A percentile compares a stretch with the other conserved stretches of the same genome.
Evolutionary conservation across 1,140 invertebrate species (phyloP).

Genomic region (Sitophilus oryzae): DNA sequence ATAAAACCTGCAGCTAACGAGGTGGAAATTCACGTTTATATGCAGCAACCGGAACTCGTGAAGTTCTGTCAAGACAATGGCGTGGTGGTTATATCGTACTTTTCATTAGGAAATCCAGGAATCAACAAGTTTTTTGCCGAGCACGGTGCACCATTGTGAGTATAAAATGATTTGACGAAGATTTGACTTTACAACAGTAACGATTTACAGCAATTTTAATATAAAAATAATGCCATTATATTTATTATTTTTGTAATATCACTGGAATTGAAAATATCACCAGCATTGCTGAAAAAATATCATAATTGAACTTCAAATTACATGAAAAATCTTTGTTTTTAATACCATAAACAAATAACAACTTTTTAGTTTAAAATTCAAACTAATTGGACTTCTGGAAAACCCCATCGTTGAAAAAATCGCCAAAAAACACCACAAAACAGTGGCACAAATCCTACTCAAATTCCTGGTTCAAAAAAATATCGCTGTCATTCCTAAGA

Average conservation of each 20-base stretch:
- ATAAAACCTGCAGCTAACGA: slow-evolving; percentile 66
- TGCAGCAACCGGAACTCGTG: slow-evolving; percentile 70
- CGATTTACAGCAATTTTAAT: no score
- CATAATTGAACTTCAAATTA: no score
- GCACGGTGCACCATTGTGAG: not conserved
- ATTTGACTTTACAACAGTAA: no score
- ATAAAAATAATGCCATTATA: no score
- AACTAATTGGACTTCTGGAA: slow-evolving; percentile 61
- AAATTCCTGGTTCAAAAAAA: slow-evolving; percentile 67
- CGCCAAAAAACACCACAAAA: slow-evolving; percentile 62
- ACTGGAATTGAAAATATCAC: no score
- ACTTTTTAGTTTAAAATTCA: slow-evolving; percentile 35
- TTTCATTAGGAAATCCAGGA: slow-evolving; percentile 68
- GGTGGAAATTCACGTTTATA: slow-evolving; percentile 74
- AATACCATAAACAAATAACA: no score
- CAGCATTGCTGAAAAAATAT: no score
- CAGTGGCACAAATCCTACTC: slow-evolving; percentile 72
- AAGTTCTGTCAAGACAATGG: slow-evolving; percentile 63
- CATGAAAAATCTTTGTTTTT: no score
- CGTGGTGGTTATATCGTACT: slow-evolving; percentile 75
- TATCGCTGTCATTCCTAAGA: slow-evolving; percentile 78
- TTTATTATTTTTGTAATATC: no score
- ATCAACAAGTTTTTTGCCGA: slow-evolving; percentile 34
- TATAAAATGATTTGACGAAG: not conserved
- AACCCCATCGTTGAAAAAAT: slow-evolving; percentile 63